Percentiles rank a stretch among this genome's conserved stretches.
phyloP scores from a whole-genome alignment of 2,113 vertebrate genomes.

The Sminthopsis crassicaudata region DNA sequence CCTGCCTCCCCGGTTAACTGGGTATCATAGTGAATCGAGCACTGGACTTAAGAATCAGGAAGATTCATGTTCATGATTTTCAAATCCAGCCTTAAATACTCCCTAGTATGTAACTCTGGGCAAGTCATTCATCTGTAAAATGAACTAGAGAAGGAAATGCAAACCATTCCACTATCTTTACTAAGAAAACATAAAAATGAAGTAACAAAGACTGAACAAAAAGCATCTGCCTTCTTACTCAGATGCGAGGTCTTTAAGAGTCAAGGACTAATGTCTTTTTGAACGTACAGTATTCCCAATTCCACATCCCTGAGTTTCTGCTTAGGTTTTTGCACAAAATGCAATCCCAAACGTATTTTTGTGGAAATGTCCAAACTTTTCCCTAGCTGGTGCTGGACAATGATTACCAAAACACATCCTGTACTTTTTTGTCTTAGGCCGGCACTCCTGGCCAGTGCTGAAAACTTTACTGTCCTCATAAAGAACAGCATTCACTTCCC shows the following conservation, averaged over 20 bases:
- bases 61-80: background rate
- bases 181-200: background rate
- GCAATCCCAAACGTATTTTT: background rate
- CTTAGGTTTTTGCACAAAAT: background rate
- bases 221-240: background rate
- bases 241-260: background rate
- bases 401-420: background rate
- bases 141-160: too few species aligned
- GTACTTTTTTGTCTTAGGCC: conserved; percentile 81
- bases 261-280: too few species aligned
- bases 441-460: conserved; percentile 85
- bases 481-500: conserved; percentile 91
- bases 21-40: background rate
- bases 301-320: background rate
- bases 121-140: too few species aligned
- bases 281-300: background rate
- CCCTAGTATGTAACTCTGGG: too few species aligned
- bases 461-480: conserved; percentile 91
- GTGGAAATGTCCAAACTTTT: background rate
- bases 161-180: background rate
- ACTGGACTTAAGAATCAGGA: background rate
- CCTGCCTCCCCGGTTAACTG: too few species aligned
- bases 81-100: background rate
- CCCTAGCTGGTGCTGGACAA: background rate
- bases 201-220: background rate